Conservation (phyloP, 2,113 vertebrate species). For the Pluvialis apricaria region DNA sequence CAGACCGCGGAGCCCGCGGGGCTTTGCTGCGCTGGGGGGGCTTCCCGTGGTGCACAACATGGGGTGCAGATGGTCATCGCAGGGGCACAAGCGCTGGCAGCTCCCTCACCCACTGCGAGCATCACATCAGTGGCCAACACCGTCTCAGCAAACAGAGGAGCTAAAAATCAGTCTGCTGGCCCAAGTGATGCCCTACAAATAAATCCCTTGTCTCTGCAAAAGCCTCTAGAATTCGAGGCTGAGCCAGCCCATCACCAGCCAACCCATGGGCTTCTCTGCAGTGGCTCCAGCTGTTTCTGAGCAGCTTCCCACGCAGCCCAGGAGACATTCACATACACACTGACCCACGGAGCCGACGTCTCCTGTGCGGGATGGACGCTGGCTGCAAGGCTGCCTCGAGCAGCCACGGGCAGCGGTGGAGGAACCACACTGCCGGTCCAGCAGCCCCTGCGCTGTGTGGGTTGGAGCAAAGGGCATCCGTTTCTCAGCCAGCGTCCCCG, state of each 20-base stretch:
- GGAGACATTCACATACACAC: fast-evolving
- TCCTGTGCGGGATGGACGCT: fast-evolving
- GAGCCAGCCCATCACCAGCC: neutral
- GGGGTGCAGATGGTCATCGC: too few species aligned
- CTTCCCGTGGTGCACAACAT: neutral
- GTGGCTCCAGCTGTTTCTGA: neutral
- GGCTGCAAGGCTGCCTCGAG: neutral
- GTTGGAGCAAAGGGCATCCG: neutral
- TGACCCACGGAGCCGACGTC: neutral
- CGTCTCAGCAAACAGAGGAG: neutral
- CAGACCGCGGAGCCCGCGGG: fast-evolving
- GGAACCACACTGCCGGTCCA: neutral
- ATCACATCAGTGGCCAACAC: neutral
- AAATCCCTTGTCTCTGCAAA: neutral
- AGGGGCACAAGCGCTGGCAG: neutral
- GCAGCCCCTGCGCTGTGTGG: fast-evolving
- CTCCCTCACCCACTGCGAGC: neutral
- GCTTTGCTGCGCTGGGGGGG: neutral
- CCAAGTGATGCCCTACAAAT: neutral
- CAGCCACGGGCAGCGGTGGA: neutral
- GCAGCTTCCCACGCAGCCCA: neutral
- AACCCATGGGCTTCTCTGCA: neutral
- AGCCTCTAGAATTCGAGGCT: neutral
- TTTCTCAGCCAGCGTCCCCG: neutral
- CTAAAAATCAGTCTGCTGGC: neutral